phyloP scores from a whole-genome alignment of 2,797 vertebrate genomes.

The Centroberyx gerrardi region DNA sequence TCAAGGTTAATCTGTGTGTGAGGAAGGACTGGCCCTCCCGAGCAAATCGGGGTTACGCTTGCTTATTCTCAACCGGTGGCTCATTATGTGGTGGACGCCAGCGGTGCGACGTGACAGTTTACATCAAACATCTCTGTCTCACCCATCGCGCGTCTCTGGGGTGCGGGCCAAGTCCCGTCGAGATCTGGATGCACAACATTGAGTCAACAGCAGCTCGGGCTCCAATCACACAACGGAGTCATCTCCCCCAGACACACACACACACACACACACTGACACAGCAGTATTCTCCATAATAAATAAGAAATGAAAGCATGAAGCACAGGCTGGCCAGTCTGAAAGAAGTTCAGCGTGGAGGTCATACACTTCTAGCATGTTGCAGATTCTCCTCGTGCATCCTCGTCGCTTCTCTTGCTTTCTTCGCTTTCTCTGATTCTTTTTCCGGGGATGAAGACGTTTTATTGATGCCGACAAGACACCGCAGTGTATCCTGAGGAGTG shows the following conservation, averaged over 20 bases:
- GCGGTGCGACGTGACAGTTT: slow-evolving; percentile 70
- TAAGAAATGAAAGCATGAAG: slow-evolving; percentile 60
- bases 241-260: slow-evolving; percentile 46
- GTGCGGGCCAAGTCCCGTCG: slow-evolving; percentile 69
- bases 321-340: slow-evolving; percentile 46
- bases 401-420: neutral
- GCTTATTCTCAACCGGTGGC: slow-evolving; percentile 44
- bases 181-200: slow-evolving; percentile 65
- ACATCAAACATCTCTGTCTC: slow-evolving; percentile 78
- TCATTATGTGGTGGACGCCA: slow-evolving; percentile 60
- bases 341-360: slow-evolving; percentile 69
- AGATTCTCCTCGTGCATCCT: neutral
- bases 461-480: slow-evolving; percentile 48
- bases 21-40: slow-evolving; percentile 4
- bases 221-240: slow-evolving; percentile 56
- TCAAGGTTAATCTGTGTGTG: slow-evolving; percentile 73
- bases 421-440: slow-evolving; percentile 14
- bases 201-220: slow-evolving; percentile 55
- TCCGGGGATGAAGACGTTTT: slow-evolving; percentile 20
- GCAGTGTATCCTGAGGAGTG: slow-evolving; percentile 19
- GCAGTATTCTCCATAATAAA: slow-evolving; percentile 70
- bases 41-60: slow-evolving; percentile 9
- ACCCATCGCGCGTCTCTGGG: slow-evolving; percentile 72
- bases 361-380: slow-evolving; percentile 31
- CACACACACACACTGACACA: slow-evolving; percentile 64